Evolutionary conservation across 2,888 invertebrate species (phyloP).

Genomic region (Caenorhabditis sp.): DNA sequence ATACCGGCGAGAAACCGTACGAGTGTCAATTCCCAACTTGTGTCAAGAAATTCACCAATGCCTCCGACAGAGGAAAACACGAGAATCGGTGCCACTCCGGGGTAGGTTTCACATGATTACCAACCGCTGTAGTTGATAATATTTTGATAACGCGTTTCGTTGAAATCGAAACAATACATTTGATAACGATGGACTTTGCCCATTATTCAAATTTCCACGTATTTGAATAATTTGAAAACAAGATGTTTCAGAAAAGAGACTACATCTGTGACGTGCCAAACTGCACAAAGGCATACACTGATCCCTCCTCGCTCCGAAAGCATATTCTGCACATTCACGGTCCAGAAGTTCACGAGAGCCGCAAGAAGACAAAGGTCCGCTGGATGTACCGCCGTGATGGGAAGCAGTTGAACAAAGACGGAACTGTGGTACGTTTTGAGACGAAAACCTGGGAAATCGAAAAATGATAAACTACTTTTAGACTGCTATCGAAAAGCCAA

Average conservation of each 20-base stretch:
- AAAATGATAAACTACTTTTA: background rate
- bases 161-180: background rate
- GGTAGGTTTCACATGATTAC: constrained; percentile 83
- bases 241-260: constrained; percentile 90
- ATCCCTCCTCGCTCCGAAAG: constrained; percentile 96
- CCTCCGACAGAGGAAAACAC: constrained; percentile 98
- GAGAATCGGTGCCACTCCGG: constrained; percentile 99
- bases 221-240: background rate
- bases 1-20: constrained; percentile 89
- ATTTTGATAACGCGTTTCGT: constrained; percentile 6
- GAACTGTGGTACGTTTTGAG: background rate
- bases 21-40: constrained; percentile 96
- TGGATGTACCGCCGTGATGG: constrained; percentile 29
- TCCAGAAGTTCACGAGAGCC: constrained; percentile 95
- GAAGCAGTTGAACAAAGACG: background rate
- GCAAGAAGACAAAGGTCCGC: constrained; percentile 89
- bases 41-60: constrained; percentile 98
- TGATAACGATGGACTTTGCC: background rate
- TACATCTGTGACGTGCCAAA: constrained; percentile 98
- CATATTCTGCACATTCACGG: constrained; percentile 99
- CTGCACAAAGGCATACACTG: constrained; percentile 97
- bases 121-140: background rate
- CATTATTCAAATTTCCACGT: background rate
- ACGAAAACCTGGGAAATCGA: too few species aligned
- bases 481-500: background rate